phyloP scores from a whole-genome alignment of 2,888 invertebrate species.

The Ormyrus nitidulus region DNA sequence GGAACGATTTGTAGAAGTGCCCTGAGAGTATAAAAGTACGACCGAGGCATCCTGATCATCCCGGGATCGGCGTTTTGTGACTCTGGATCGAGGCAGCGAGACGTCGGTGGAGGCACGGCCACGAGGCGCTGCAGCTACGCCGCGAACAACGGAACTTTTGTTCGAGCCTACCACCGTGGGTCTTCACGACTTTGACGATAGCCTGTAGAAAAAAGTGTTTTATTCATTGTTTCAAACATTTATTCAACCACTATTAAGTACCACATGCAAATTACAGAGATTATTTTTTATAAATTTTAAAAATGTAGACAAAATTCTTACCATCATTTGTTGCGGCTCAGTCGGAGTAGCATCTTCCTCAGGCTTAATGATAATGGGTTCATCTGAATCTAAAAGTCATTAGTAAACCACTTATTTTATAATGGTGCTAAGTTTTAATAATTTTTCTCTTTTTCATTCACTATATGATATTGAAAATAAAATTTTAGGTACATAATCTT shows the following conservation, averaged over 20 bases:
- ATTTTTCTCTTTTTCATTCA: too few relatives aligned
- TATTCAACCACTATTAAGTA: not conserved
- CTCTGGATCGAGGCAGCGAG: constrained; percentile 55
- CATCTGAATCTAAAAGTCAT: constrained; percentile 44
- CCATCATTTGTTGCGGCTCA: constrained; percentile 54
- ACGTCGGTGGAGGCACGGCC: constrained; percentile 55
- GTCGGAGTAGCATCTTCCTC: constrained; percentile 56
- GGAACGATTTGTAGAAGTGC: constrained; percentile 56
- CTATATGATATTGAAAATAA: too few relatives aligned
- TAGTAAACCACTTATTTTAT: too few relatives aligned
- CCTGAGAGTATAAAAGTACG: constrained; percentile 54
- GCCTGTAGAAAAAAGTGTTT: constrained; percentile 33
- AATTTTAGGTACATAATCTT: too few relatives aligned
- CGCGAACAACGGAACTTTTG: constrained; percentile 55
- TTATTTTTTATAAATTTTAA: constrained; percentile 14
- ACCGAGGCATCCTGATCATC: constrained; percentile 49
- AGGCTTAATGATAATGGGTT: constrained; percentile 56
- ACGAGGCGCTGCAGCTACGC: constrained; percentile 49
- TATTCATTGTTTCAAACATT: not conserved
- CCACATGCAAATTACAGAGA: not conserved
- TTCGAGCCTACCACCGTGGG: constrained; percentile 49
- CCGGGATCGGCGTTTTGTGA: constrained; percentile 53
- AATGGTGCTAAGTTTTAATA: too few relatives aligned
- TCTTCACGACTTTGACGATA: constrained; percentile 53
- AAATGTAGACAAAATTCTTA: constrained; percentile 9